A percentile compares a stretch with the other conserved stretches of the same genome.
phyloP scores from a whole-genome alignment of 2,888 invertebrate species.

The Glaucopsyche alexis region DNA sequence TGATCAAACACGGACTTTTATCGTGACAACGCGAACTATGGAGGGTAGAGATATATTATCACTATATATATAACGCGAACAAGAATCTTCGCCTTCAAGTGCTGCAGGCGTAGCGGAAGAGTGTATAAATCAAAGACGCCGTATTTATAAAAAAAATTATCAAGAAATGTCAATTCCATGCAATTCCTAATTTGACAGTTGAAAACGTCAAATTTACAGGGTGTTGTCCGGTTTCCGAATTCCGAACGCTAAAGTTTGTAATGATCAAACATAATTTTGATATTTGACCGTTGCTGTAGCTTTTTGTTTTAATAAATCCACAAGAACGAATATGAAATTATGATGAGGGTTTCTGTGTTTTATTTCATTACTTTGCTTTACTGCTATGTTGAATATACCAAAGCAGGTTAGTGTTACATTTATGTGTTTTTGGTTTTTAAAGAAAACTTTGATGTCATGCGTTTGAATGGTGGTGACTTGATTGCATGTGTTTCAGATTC shows the following conservation, averaged over 20 bases:
- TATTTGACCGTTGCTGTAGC: slow-evolving; percentile 55
- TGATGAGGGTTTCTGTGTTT: slow-evolving; percentile 68
- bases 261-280: slow-evolving; percentile 72
- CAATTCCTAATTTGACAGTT: neutral
- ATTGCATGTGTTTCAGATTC: slow-evolving; percentile 55
- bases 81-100: no score
- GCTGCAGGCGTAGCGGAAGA: no score
- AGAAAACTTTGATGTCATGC: neutral
- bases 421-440: neutral
- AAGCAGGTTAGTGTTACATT: slow-evolving; percentile 60
- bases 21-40: no score
- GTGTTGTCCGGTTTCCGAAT: slow-evolving; percentile 68
- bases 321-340: slow-evolving; percentile 65
- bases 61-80: no score
- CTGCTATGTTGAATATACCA: slow-evolving; percentile 57
- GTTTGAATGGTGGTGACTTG: slow-evolving; percentile 2
- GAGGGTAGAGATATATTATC: no score
- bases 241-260: slow-evolving; percentile 55
- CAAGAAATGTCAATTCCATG: no score
- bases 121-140: no score
- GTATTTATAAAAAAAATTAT: no score
- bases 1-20: no score
- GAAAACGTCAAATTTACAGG: slow-evolving; percentile 42
- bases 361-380: slow-evolving; percentile 71
- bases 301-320: slow-evolving; percentile 38